Percentiles rank a stretch among this genome's conserved stretches.
Evolutionary conservation across 2,113 vertebrate genomes (phyloP).

Genomic region (Chamaetylas fuelleborni): DNA sequence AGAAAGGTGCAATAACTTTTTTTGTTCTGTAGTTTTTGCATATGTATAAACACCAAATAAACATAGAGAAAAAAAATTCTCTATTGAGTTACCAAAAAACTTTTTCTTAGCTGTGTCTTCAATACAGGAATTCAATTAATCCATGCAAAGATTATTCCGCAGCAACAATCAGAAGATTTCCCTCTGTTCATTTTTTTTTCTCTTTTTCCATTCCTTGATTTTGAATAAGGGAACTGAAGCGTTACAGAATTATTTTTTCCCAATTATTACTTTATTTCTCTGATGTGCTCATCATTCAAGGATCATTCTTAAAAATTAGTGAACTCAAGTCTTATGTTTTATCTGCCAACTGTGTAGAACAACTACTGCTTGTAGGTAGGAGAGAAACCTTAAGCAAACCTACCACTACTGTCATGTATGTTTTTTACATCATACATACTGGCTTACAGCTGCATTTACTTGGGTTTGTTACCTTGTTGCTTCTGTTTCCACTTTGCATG

Average conservation of each 20-base stretch:
- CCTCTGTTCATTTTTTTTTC: not conserved
- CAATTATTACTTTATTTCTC: not conserved
- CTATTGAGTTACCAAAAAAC: not conserved
- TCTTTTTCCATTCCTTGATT: not conserved
- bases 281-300: not conserved
- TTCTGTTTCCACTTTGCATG: not conserved
- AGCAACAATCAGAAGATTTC: not conserved
- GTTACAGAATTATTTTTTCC: not conserved
- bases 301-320: not conserved
- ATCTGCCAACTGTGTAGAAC: not conserved
- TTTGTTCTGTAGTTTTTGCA: not conserved
- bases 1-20: rapidly evolving
- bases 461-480: not conserved
- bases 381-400: not conserved
- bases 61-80: not conserved
- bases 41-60: not conserved
- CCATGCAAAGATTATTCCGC: not conserved
- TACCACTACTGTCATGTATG: not conserved
- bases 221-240: not conserved
- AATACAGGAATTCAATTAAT: not conserved
- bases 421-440: not conserved
- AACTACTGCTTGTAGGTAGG: not conserved
- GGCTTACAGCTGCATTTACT: not conserved
- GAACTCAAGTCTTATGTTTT: not conserved
- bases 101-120: not conserved